These are phyloP conservation scores for Sarcophilus harrisii DNA, from an alignment of 2,797 vertebrate genomes.

Conservation along the genomic window DNA sequence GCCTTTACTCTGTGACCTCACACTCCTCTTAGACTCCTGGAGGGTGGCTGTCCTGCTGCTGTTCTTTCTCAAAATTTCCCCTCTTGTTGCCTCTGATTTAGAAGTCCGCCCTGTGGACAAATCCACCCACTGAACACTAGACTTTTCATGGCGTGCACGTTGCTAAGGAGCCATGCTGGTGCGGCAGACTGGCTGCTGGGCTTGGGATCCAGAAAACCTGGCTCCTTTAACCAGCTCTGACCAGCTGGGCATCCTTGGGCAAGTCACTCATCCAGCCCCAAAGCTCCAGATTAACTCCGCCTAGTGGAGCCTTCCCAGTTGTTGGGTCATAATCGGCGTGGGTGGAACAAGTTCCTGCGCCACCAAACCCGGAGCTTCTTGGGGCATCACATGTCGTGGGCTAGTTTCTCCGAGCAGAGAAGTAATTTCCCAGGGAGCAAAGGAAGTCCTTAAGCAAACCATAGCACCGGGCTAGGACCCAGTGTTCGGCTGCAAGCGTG, in stretches of 20 bases:
- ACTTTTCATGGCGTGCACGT: not conserved
- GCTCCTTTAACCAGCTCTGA: not conserved
- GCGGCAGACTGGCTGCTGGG: not conserved
- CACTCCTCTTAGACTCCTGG: not conserved
- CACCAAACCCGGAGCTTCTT: not conserved
- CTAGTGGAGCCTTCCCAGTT: not conserved
- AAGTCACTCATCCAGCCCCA: not conserved
- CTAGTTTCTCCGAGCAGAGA: not conserved
- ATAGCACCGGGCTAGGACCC: not conserved
- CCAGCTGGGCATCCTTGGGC: not conserved
- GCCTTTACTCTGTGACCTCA: not conserved
- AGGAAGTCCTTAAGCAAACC: not conserved
- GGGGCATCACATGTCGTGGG: not conserved
- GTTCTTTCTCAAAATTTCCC: not conserved
- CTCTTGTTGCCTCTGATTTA: not conserved
- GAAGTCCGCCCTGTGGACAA: rapidly evolving
- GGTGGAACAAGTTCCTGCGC: not conserved
- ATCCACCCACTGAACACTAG: not conserved
- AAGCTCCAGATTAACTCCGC: not conserved
- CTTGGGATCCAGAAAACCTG: not conserved
- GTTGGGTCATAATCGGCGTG: not conserved
- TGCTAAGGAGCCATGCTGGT: not conserved
- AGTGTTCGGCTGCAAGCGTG: not conserved
- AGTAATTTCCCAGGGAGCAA: not conserved
- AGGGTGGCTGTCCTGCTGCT: not conserved